Percentiles rank a stretch among this genome's conserved stretches.
These are phyloP conservation scores for Drosophila mojavensis DNA, from an alignment of 1,140 invertebrate genomes.

Conservation along the genomic window DNA sequence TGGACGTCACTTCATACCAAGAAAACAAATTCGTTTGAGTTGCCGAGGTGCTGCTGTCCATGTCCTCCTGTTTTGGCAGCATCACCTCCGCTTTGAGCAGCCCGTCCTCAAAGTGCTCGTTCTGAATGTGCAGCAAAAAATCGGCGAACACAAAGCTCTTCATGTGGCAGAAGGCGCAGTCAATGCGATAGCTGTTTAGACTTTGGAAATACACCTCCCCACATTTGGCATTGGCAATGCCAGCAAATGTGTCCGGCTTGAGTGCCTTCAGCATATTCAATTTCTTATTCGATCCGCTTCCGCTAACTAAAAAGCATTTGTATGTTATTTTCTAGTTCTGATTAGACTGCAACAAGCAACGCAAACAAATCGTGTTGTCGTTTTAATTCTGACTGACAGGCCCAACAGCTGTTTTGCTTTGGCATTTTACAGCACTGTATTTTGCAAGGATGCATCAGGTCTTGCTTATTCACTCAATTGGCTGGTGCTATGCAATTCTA, in stretches of 20 bases:
- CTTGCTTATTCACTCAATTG: background rate
- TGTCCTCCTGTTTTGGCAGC: constrained; percentile 44
- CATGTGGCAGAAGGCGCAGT: constrained; percentile 71
- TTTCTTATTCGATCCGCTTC: constrained; percentile 7
- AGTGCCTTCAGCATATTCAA: constrained; percentile 63
- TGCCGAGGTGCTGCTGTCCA: background rate
- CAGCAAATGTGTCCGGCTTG: constrained; percentile 64
- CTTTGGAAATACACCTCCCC: constrained; percentile 78
- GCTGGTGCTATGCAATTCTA: too few relatives aligned
- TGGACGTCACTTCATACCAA: constrained; percentile 52
- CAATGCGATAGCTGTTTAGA: constrained; percentile 65
- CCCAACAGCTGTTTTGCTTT: constrained; percentile 47
- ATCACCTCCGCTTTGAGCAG: constrained; percentile 61
- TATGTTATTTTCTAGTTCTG: constrained; percentile 9
- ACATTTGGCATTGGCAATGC: constrained; percentile 71
- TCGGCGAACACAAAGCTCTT: constrained; percentile 73
- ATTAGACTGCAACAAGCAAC: constrained; percentile 25
- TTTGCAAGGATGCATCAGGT: background rate
- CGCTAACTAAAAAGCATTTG: constrained; percentile 50
- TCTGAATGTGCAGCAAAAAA: constrained; percentile 72
- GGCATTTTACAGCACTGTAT: constrained; percentile 33
- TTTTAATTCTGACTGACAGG: constrained; percentile 27
- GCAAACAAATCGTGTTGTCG: constrained; percentile 47
- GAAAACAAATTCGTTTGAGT: constrained; percentile 52
- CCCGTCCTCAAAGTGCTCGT: constrained; percentile 65